Evolutionary conservation across 1,140 invertebrate species (phyloP), one percentile per base, ranked within the genome.

Genomic region (Pentalonia nigronervosa): DNA sequence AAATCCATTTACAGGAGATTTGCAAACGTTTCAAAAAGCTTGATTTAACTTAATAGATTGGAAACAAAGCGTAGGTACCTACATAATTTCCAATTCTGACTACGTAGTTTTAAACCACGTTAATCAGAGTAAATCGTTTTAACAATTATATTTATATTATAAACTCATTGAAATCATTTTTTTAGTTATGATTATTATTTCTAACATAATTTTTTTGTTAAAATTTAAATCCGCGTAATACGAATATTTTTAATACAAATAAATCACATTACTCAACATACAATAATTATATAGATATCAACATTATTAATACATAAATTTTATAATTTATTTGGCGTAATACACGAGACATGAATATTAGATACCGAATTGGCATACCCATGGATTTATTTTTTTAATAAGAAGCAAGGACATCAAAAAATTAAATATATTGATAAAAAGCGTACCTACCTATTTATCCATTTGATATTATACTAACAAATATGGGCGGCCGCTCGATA

Each of bases 21-120:
- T 47, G 14, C 56, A 91, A 91, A 91, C 47, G 21, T 56, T 89
- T 89, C 34, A 89, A 53, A 36, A 36, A 30, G 47, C 60, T 91
- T 30, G 30, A 76, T 20, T 89, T 91, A 47, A 91, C 34, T 90
- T 25, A 76, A n/a, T 20, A 91, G 25, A 47, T 21, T 76, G 41
- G 56, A 76, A 34, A 76, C 36, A 45, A 60, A 45, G 1, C 7
- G 50, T 53, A 23, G 20, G 20, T 53, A 50, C 48, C 11, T 30
- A n/a, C 6, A 90, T 90, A 1, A 45, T 90, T n/a, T n/a, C 2
- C n/a, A 89, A 89, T 36, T 7, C 87, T 53, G 48, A 89, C 48
- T 34, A 36, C 53, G 48, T 53, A 89, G 41, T 87, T 47, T 86
- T 30, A 87, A 45, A 41, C 20, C 30, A n/a, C 7, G 4, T n/a